Percentiles rank a stretch among this genome's conserved stretches.
phyloP scores from a whole-genome alignment of 2,113 vertebrate species.

The Poeciliopsis prolifica region DNA sequence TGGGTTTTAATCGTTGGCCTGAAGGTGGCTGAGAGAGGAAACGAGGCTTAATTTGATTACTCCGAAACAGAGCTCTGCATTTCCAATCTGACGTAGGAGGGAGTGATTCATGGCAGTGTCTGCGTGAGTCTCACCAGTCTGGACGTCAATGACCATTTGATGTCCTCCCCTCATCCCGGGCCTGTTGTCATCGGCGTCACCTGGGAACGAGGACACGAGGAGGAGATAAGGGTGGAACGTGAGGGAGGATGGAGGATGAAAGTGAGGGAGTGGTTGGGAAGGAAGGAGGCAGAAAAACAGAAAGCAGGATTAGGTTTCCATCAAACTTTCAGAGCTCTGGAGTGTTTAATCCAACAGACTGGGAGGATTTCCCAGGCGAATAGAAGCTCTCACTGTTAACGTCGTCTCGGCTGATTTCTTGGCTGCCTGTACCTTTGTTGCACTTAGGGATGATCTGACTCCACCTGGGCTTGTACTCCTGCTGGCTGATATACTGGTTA shows the following conservation, averaged over 20 bases:
- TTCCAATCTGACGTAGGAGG: slow-evolving; percentile 21
- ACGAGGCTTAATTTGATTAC: slow-evolving; percentile 32
- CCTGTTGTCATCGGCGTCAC: slow-evolving; percentile 93
- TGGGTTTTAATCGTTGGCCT: not conserved
- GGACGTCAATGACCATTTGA: slow-evolving; percentile 99
- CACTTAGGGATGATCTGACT: slow-evolving; percentile 98
- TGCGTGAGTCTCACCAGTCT: slow-evolving; percentile 86
- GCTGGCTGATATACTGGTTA: slow-evolving; percentile 99
- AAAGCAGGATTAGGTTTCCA: slow-evolving; percentile 3
- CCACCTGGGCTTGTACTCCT: slow-evolving; percentile 99
- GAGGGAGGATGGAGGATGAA: slow-evolving; percentile 1
- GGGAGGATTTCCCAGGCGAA: slow-evolving; percentile 14
- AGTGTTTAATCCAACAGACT: slow-evolving; percentile 10
- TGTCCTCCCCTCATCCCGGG: slow-evolving; percentile 99
- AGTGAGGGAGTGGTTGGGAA: not conserved
- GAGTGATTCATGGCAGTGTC: slow-evolving; percentile 41
- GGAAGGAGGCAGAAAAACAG: not conserved
- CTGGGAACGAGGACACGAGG: slow-evolving; percentile 67
- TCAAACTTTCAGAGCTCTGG: not conserved
- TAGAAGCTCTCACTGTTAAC: slow-evolving; percentile 67
- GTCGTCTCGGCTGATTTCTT: slow-evolving; percentile 72
- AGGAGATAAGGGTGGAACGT: not conserved
- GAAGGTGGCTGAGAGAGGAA: not conserved
- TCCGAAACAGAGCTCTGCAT: slow-evolving; percentile 8
- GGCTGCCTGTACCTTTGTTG: slow-evolving; percentile 88